phyloP scores from a whole-genome alignment of 2,888 invertebrate genomes.

The Eupithecia subumbrata region DNA sequence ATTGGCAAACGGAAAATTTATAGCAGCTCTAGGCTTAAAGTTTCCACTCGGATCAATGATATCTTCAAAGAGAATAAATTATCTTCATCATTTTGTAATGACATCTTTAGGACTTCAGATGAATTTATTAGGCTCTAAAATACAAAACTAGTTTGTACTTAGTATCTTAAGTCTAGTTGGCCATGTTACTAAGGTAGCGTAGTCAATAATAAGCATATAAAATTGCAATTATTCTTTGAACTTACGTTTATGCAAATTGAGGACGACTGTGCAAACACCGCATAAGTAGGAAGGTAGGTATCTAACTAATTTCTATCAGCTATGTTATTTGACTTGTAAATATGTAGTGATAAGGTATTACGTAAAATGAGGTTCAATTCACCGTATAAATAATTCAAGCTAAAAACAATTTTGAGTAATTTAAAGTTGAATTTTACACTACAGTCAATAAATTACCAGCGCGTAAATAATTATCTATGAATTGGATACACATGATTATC shows the following conservation, averaged over 20 bases:
- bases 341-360: not conserved
- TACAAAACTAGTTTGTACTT: not conserved
- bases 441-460: not conserved
- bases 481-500: not conserved
- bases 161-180: not conserved
- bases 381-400: not conserved
- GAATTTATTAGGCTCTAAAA: not conserved
- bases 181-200: not conserved
- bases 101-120: not conserved
- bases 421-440: not conserved
- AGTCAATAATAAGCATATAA: not conserved
- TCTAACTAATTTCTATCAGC: not conserved
- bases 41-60: not conserved
- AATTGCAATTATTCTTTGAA: not conserved
- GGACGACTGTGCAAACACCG: not conserved
- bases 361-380: not conserved
- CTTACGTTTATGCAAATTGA: conserved; percentile 1
- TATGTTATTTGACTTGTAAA: not conserved
- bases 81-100: not conserved
- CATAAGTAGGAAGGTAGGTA: not conserved
- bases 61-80: not conserved
- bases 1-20: conserved; percentile 4
- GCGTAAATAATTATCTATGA: not conserved
- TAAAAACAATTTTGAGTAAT: not conserved
- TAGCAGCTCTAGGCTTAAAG: not conserved